Base-by-base conservation (phyloP, 2,113 vertebrate genomes). In the Mormyrus lacerda region DNA sequence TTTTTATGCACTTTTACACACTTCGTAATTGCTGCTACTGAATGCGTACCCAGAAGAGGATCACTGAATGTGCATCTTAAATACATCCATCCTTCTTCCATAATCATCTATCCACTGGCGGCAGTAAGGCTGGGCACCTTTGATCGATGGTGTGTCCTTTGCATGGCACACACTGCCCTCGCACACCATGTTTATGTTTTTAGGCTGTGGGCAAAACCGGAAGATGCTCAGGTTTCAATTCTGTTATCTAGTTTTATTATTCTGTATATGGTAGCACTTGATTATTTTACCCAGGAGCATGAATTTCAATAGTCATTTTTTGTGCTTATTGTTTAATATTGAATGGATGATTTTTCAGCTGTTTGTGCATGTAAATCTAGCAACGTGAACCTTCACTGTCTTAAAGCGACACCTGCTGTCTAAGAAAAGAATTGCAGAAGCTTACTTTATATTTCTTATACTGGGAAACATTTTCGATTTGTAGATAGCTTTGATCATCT, bases 351-450 rank as follows among this genome's bases (percentile, higher is more conserved):
- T 39, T 31, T 73, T 35, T 65, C n/a, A 65, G 39, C 42, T 9
- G 8, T 24, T 42, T 84, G 17, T 0, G 31, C 35, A 76, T 35
- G 65, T 76, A 19, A n/a, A 84, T 19, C 17, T 27, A 42, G n/a
- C 5, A 51, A 31, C 42, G 19, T n/a, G 27, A 47, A 51, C 1
- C 86, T 82, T 8, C 27, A 87, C 90, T 92, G 89, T 92, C 31
- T 89, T 79, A 89, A 88, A 83, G 51, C 65, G 92, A 90, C 92
- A 93, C 89, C 93, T 94, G 83, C 53, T 91, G 92, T 88, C 44
- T 24, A 2, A 11, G 69, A 1, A 86, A 24, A 53, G 88, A 92
- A 92, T 4, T 91, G 50, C 91, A 61, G 9, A 24, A 42, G 19
- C 42, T 24, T 45, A 83, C 11, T 9, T 45, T 35, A 83, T 76